Percentiles rank a stretch among this genome's conserved stretches.
These are phyloP conservation scores for Tinamus major DNA, from an alignment of 2,797 vertebrate genomes.

Conservation along the genomic window DNA sequence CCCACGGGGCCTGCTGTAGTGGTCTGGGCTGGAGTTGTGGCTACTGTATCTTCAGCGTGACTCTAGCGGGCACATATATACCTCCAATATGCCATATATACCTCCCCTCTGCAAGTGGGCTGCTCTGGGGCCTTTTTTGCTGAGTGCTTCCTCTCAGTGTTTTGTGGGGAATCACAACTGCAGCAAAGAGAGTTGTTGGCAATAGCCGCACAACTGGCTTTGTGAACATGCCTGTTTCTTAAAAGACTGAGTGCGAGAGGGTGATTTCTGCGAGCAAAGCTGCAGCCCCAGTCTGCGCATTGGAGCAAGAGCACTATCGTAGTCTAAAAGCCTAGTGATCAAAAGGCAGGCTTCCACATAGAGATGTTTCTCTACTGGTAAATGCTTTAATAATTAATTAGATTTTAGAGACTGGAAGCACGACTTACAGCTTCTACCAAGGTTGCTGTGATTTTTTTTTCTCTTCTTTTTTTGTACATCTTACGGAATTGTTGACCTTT, in stretches of 20 bases:
- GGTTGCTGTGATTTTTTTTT: neutral
- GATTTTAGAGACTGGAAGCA: neutral
- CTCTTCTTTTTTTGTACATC: neutral
- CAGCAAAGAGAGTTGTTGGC: rapidly evolving
- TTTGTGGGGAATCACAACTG: neutral
- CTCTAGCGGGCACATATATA: rapidly evolving
- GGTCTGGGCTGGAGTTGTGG: neutral
- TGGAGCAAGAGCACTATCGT: neutral
- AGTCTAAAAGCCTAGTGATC: neutral
- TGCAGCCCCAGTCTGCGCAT: neutral
- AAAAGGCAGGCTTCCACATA: neutral
- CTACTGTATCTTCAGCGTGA: neutral
- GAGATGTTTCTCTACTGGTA: neutral
- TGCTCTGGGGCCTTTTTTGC: neutral
- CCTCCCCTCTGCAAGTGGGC: rapidly evolving
- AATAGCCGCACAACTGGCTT: neutral
- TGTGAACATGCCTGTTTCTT: neutral
- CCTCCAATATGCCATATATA: neutral
- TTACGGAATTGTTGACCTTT: neutral
- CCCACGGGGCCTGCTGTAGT: neutral
- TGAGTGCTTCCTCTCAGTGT: neutral
- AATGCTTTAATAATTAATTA: neutral
- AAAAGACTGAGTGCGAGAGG: neutral
- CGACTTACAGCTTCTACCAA: neutral
- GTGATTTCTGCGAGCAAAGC: neutral